Evolutionary conservation across 2,888 invertebrate genomes (phyloP).

Genomic region (Tiliacea aurago): DNA sequence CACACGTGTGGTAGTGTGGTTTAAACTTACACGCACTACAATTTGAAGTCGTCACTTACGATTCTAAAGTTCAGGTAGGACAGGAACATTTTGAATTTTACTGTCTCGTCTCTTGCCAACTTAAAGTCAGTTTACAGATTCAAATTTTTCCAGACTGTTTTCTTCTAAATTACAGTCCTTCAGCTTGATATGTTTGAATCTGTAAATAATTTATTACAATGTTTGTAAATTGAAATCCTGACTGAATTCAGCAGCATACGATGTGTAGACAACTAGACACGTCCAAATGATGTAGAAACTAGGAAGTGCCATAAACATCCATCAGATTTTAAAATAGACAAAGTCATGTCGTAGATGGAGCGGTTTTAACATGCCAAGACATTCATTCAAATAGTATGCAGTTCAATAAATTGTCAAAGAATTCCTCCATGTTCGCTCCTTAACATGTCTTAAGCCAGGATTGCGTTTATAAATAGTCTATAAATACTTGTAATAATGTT

Average conservation of each 20-base stretch:
- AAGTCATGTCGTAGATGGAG: not conserved
- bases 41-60: constrained; percentile 21
- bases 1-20: constrained; percentile 64
- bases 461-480: constrained; percentile 64
- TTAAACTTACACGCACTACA: constrained; percentile 16
- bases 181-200: too few species aligned
- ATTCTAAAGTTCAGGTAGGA: not conserved
- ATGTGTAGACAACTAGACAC: constrained; percentile 2
- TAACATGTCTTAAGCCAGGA: constrained; percentile 49
- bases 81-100: not conserved
- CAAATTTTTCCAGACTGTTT: too few species aligned
- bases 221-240: not conserved
- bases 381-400: constrained; percentile 28
- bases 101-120: too few species aligned
- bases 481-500: constrained; percentile 62
- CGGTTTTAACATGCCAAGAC: constrained; percentile 9
- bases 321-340: constrained; percentile 15
- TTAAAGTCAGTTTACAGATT: too few species aligned
- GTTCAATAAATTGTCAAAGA: constrained; percentile 52
- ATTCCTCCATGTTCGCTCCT: constrained; percentile 44
- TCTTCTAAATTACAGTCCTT: too few species aligned
- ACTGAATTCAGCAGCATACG: not conserved
- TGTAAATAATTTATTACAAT: too few species aligned
- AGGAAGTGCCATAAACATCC: constrained; percentile 1
- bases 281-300: not conserved